Base-by-base conservation (phyloP, 2,888 invertebrate species). In the Cheiracanthium punctorium region DNA sequence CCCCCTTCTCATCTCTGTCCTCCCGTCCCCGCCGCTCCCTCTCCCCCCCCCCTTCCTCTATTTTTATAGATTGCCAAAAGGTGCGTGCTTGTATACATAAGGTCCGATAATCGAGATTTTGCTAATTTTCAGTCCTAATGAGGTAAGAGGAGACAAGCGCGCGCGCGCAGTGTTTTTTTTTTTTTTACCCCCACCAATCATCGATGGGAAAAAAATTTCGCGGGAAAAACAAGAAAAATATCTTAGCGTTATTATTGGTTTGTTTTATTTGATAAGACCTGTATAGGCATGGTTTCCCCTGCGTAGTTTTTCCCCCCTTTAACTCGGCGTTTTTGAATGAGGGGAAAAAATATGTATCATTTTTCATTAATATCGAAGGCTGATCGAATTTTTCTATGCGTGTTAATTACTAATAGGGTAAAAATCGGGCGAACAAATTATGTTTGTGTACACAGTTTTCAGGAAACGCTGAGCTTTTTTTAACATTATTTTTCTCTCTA, bases 261-360 rank as follows among this genome's bases (percentile, higher is more conserved):
- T 84, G 84, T 84, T 84, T 84, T 79, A 79, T 79, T 84, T 84
- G 84, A 84, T 84, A 84, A 84, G 84, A 41, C 41, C 41, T 79
- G 79, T 79, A 79, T 84, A 69, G 79, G 58, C 12, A 20, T 17
- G 32, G 30, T 70, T 52, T 71, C 43, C 20, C 14, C 17, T 67
- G 7, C 12, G 14, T 48, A n/a, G 14, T 58, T 58, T 58, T 20
- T 28, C 20, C 20, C 10, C 10, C 20, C 10, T 58, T 20, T 24
- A 69, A 69, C 67, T 33, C 67, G 17, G 20, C 14, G 33, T 37
- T 64, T 30, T 37, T 14, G n/a, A 29, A 29, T 14, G 41, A n/a
- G 17, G 30, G 28, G 67, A 41, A 20, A 32, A 74, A 30, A 52
- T 28, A n/a, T n/a, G n/a, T n/a, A 64, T 69, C 41, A 58, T 74